Evolutionary conservation across 2,888 invertebrate species (phyloP).

Genomic region (Argyresthia albistria): DNA sequence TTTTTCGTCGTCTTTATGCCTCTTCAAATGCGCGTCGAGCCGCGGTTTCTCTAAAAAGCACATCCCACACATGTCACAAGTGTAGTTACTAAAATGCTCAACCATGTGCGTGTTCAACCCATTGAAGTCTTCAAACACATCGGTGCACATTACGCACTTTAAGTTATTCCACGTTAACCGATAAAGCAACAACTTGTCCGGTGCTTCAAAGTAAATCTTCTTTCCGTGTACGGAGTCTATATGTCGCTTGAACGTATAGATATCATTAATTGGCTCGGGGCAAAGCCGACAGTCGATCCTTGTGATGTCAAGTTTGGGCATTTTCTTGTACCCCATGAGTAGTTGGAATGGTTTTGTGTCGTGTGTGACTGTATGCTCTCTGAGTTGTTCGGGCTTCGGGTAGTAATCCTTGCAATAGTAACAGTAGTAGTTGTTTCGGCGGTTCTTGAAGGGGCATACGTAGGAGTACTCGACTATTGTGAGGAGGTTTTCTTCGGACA

Average conservation of each 20-base stretch:
- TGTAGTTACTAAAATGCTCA: constrained; percentile 55
- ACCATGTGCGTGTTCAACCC: constrained; percentile 57
- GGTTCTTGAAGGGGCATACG: constrained; percentile 56
- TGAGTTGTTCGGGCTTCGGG: constrained; percentile 51
- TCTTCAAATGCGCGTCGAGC: constrained; percentile 55
- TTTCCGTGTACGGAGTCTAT: constrained; percentile 48
- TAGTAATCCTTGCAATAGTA: constrained; percentile 63
- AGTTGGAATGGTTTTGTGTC: constrained; percentile 59
- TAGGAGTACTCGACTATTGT: constrained; percentile 58
- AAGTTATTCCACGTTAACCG: constrained; percentile 54
- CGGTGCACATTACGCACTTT: constrained; percentile 55
- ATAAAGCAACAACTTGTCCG: constrained; percentile 50
- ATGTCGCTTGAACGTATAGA: constrained; percentile 48
- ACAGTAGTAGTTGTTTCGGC: constrained; percentile 58
- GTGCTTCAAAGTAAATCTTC: constrained; percentile 57
- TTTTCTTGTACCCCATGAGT: constrained; percentile 55
- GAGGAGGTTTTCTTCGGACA: constrained; percentile 56
- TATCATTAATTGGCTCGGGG: constrained; percentile 40
- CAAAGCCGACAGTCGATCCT: constrained; percentile 54
- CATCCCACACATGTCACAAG: constrained; percentile 56
- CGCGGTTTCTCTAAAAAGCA: constrained; percentile 62
- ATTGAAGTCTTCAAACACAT: constrained; percentile 57
- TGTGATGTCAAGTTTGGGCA: constrained; percentile 59
- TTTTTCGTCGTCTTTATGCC: constrained; percentile 62
- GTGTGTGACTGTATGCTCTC: constrained; percentile 51